Conservation (phyloP, 2,113 vertebrate species). For the Carassius auratus region DNA sequence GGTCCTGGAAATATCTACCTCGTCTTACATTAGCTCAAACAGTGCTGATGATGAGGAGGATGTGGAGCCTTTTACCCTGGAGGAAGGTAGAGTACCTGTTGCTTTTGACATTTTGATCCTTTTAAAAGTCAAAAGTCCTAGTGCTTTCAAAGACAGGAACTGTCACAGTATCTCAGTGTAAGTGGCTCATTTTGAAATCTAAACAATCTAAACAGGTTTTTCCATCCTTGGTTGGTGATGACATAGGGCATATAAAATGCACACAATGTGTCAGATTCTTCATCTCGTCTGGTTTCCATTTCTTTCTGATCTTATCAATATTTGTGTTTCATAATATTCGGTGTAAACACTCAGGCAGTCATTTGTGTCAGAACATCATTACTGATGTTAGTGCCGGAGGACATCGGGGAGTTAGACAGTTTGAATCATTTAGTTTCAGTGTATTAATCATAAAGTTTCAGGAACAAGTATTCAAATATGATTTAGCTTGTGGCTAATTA, state of each 20-base stretch:
- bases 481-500: background rate
- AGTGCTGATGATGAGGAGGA: background rate
- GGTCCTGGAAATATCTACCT: conserved; percentile 36
- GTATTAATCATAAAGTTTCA: background rate
- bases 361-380: background rate
- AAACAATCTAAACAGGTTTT: background rate
- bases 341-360: background rate
- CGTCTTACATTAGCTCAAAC: conserved; percentile 55
- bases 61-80: conserved; percentile 68
- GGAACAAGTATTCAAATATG: background rate
- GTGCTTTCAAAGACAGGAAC: background rate
- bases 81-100: conserved; percentile 76
- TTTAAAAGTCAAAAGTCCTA: background rate
- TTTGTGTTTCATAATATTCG: background rate
- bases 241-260: background rate
- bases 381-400: background rate
- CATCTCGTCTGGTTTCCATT: background rate
- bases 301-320: background rate
- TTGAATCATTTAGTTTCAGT: background rate
- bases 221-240: background rate
- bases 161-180: background rate
- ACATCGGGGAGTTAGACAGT: background rate
- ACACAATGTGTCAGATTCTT: background rate
- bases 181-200: background rate
- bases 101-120: background rate